These are phyloP conservation scores for Busseola fusca DNA, from an alignment of 2,888 invertebrate genomes.

Conservation along the genomic window DNA sequence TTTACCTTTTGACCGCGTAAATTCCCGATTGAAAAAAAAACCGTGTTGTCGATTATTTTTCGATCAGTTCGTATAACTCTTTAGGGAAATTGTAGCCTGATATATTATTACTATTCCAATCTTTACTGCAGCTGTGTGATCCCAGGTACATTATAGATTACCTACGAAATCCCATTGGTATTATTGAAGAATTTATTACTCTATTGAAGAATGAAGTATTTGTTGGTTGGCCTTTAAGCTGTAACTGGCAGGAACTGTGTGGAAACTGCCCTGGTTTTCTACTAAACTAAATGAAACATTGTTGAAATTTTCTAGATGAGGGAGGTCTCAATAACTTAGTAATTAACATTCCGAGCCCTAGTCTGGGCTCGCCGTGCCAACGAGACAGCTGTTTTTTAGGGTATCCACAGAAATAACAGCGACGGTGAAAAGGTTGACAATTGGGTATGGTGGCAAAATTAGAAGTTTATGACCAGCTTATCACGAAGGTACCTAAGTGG, in stretches of 20 bases:
- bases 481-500: background rate
- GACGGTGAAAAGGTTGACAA: background rate
- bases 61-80: slow-evolving; percentile 21
- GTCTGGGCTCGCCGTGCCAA: background rate
- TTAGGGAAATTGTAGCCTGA: slow-evolving; percentile 51
- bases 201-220: slow-evolving; percentile 24
- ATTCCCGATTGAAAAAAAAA: slow-evolving; percentile 4
- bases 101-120: slow-evolving; percentile 54
- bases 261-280: background rate
- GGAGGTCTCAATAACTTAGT: background rate
- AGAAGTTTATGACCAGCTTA: background rate
- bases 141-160: slow-evolving; percentile 14
- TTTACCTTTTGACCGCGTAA: background rate
- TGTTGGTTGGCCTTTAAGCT: slow-evolving; percentile 1
- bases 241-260: background rate
- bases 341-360: background rate
- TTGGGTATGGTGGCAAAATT: background rate
- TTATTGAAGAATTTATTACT: background rate
- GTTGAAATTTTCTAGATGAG: background rate
- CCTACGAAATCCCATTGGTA: slow-evolving; percentile 9
- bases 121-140: slow-evolving; percentile 34
- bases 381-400: background rate
- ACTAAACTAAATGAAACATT: background rate
- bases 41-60: background rate
- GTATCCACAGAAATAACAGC: background rate